Percentiles rank a stretch among this genome's conserved stretches.
phyloP scores from a whole-genome alignment of 92 coral and sea anemone species.

The Chrysogorgia sp. region DNA sequence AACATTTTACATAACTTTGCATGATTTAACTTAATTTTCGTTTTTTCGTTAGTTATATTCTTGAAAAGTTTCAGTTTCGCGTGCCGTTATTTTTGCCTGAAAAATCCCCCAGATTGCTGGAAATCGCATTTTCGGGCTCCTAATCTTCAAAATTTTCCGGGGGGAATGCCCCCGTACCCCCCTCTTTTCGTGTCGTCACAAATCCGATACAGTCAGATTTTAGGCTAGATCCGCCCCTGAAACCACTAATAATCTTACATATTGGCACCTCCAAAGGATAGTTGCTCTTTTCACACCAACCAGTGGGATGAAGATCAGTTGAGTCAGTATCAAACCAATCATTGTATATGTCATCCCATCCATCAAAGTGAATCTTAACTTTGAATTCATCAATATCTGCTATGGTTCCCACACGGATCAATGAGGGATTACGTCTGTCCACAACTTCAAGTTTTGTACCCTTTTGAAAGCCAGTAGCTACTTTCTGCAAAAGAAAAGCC shows the following conservation, averaged over 20 bases:
- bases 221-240: too few species aligned
- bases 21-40: too few species aligned
- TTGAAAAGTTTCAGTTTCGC: too few species aligned
- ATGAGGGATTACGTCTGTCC: constrained; percentile 89
- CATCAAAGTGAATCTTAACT: constrained; percentile 89
- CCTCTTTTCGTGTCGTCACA: too few species aligned
- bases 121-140: too few species aligned
- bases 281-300: constrained; percentile 88
- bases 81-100: too few species aligned
- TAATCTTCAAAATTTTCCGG: too few species aligned
- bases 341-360: constrained; percentile 96
- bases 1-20: too few species aligned
- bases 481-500: constrained; percentile 53
- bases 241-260: constrained; percentile 59
- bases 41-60: too few species aligned
- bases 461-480: constrained; percentile 69
- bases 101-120: too few species aligned
- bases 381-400: constrained; percentile 77
- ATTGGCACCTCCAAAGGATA: constrained; percentile 97
- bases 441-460: constrained; percentile 91
- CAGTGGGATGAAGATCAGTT: constrained; percentile 82
- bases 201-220: too few species aligned
- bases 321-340: constrained; percentile 98
- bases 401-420: constrained; percentile 85
- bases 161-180: too few species aligned